A percentile compares a stretch with the other conserved stretches of the same genome.
phyloP scores from a whole-genome alignment of 2,888 invertebrate species.

The Tiliacea citrago region DNA sequence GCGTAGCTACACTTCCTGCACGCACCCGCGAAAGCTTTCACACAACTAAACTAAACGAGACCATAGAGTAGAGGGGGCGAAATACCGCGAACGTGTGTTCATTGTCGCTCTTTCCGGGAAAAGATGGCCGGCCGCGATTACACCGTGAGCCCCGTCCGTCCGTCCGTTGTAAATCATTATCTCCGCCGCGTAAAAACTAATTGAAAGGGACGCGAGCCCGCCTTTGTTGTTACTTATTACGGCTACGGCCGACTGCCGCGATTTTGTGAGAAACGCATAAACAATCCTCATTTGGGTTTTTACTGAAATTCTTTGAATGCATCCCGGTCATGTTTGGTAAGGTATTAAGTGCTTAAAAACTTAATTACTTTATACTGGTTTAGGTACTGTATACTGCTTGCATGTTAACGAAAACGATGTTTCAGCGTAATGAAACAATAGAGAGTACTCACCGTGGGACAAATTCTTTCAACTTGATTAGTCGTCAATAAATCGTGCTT shows the following conservation, averaged over 20 bases:
- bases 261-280: constrained; percentile 68
- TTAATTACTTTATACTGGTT: constrained; percentile 62
- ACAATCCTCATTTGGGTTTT: constrained; percentile 69
- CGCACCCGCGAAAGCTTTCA: constrained; percentile 66
- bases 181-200: constrained; percentile 85
- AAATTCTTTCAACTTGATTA: constrained; percentile 12
- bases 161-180: constrained; percentile 84
- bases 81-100: constrained; percentile 77
- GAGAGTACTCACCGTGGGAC: constrained; percentile 33
- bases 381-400: constrained; percentile 34
- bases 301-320: constrained; percentile 59
- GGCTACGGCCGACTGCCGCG: constrained; percentile 58
- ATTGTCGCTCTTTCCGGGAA: constrained; percentile 87
- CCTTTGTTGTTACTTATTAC: constrained; percentile 80
- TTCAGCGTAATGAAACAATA: constrained; percentile 49
- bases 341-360: constrained; percentile 60
- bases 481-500: background rate
- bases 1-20: constrained; percentile 34
- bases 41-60: constrained; percentile 62
- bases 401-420: constrained; percentile 21
- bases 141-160: constrained; percentile 69
- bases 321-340: constrained; percentile 50
- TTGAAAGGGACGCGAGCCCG: constrained; percentile 82
- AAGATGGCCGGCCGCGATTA: constrained; percentile 79
- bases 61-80: constrained; percentile 63